Evolutionary conservation across 1,140 invertebrate species (phyloP).

Genomic region (Anastrepha obliqua): DNA sequence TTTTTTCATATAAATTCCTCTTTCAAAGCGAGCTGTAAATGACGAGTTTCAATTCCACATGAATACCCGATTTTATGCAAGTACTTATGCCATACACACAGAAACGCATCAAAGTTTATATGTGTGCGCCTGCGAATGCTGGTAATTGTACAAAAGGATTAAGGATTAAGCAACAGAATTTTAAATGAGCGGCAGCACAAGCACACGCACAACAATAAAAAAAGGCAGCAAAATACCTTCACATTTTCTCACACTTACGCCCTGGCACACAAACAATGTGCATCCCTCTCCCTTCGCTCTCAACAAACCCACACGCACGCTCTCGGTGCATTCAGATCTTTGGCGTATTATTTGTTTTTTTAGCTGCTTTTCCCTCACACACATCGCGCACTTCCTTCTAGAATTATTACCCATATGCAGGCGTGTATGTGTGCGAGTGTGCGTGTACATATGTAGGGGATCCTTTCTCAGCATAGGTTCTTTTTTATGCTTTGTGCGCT

Average conservation of each 20-base stretch:
- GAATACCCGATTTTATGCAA: background rate
- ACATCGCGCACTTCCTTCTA: background rate
- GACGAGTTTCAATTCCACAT: conserved; percentile 1
- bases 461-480: too few species aligned
- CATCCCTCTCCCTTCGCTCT: background rate
- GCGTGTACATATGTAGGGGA: background rate
- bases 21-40: conserved; percentile 24
- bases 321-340: background rate
- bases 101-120: too few species aligned
- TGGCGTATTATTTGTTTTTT: conserved; percentile 35
- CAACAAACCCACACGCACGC: background rate
- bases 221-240: background rate
- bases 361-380: background rate
- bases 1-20: background rate
- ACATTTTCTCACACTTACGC: conserved; percentile 42
- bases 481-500: background rate
- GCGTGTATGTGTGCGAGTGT: background rate
- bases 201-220: background rate
- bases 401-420: background rate
- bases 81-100: conserved; percentile 42
- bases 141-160: conserved; percentile 47
- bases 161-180: conserved; percentile 45
- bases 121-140: background rate
- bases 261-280: background rate
- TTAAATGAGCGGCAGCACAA: conserved; percentile 28